Conservation (phyloP, 2,113 vertebrate species). For the Passer domesticus region DNA sequence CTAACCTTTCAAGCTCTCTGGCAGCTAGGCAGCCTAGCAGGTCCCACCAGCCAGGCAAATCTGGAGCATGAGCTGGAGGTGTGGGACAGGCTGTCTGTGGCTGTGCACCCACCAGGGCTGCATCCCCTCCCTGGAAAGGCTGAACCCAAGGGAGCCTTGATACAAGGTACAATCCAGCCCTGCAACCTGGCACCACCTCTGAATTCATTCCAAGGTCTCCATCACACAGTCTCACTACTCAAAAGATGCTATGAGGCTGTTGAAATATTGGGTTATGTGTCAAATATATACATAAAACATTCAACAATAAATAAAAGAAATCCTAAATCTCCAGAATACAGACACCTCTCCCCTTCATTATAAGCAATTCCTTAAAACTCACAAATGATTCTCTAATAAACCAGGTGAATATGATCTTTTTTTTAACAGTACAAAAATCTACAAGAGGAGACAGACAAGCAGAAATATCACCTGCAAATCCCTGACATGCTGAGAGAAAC, state of each 20-base stretch:
- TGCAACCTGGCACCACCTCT: background rate
- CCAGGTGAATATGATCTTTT: background rate
- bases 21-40: background rate
- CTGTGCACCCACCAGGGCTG: background rate
- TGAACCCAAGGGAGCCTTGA: background rate
- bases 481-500: background rate
- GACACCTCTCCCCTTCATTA: background rate
- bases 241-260: background rate
- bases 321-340: background rate
- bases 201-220: background rate
- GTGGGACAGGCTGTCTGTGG: fast-evolving
- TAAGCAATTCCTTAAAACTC: background rate
- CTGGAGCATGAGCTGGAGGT: background rate
- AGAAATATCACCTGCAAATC: conserved; percentile 11
- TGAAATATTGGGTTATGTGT: background rate
- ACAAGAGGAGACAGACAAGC: background rate
- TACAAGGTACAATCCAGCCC: background rate
- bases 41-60: background rate
- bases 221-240: background rate
- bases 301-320: background rate
- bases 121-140: background rate
- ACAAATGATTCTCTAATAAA: background rate
- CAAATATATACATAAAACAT: background rate
- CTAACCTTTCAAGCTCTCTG: background rate
- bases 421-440: background rate